Evolutionary conservation across 2,113 vertebrate genomes (phyloP).

Genomic region (Rattus norvegicus): GRCr8 NC_086027.1:106969001-106969500

Average conservation of each 20-base stretch:
- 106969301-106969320: slow-evolving; percentile 22
- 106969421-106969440: neutral
- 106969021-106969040: slow-evolving; percentile 25
- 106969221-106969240: neutral
- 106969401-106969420: neutral
- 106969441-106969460: neutral
- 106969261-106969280: neutral
- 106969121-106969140: neutral
- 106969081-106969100: slow-evolving; percentile 42
- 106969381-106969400: neutral
- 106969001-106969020: neutral
- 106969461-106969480: neutral
- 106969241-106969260: neutral
- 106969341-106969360: neutral
- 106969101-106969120: neutral
- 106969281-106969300: neutral
- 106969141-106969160: slow-evolving; percentile 53
- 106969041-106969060: slow-evolving; percentile 53
- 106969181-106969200: slow-evolving; percentile 23
- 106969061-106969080: neutral
- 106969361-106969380: slow-evolving; percentile 20
- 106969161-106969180: slow-evolving; percentile 44
- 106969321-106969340: neutral
- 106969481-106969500: neutral
- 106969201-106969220: slow-evolving; percentile 62